phyloP scores from a whole-genome alignment of 2,888 invertebrate species.

The Tenthredo distinguenda region DNA sequence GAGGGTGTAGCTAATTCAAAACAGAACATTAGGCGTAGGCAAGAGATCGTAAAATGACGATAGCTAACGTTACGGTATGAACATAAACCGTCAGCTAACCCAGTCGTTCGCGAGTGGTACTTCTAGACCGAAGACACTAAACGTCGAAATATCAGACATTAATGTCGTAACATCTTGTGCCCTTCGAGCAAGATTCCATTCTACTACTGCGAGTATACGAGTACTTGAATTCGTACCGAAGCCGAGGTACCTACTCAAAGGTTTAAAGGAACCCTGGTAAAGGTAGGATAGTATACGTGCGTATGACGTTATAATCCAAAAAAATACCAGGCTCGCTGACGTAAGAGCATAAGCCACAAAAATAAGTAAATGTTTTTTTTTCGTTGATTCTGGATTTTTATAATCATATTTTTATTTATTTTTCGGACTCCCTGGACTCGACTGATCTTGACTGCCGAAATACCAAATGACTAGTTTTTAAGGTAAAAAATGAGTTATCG shows the following conservation, averaged over 20 bases:
- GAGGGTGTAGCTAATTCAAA: constrained; percentile 32
- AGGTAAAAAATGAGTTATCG: neutral
- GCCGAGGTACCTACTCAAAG: neutral
- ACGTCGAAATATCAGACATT: constrained; percentile 47
- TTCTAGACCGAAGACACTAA: constrained; percentile 34
- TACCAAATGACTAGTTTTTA: neutral
- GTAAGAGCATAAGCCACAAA: neutral
- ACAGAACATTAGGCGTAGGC: constrained; percentile 33
- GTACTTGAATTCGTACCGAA: neutral
- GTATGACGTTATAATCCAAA: neutral
- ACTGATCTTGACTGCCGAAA: neutral
- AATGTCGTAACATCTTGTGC: constrained; percentile 34
- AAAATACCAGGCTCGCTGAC: neutral
- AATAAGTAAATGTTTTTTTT: too few relatives aligned
- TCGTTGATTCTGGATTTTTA: too few relatives aligned
- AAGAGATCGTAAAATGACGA: constrained; percentile 25
- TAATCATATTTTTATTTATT: too few relatives aligned
- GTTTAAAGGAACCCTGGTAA: neutral
- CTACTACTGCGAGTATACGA: neutral
- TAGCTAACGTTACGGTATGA: constrained; percentile 45
- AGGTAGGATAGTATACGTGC: neutral
- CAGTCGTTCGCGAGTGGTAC: constrained; percentile 42
- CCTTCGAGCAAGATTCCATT: constrained; percentile 7
- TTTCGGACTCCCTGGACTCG: too few relatives aligned
- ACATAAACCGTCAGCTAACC: constrained; percentile 40